These are phyloP conservation scores for Oscheius onirici DNA, from an alignment of 2,888 invertebrate species.

Conservation along the genomic window DNA sequence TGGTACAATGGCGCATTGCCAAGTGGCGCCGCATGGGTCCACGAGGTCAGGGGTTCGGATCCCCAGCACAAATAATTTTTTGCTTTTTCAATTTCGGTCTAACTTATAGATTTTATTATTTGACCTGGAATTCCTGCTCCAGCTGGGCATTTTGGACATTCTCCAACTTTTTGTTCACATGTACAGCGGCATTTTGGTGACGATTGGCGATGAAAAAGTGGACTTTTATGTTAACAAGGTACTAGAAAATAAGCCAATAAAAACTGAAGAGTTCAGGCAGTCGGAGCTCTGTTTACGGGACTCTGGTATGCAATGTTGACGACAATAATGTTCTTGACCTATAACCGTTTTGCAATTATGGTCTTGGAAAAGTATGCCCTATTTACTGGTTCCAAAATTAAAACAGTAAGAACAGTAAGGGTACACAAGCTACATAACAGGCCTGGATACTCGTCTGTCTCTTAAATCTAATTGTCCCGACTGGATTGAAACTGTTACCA, in stretches of 20 bases:
- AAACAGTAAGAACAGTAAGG: neutral
- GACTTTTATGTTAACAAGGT: neutral
- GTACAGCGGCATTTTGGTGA: neutral
- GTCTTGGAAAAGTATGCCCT: neutral
- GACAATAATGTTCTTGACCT: neutral
- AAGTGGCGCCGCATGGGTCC: no score
- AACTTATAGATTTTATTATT: constrained; percentile 6
- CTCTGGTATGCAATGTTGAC: constrained; percentile 15
- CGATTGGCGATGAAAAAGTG: neutral
- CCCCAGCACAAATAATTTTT: neutral
- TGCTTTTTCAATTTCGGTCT: neutral
- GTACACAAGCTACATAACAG: neutral
- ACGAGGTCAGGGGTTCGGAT: no score
- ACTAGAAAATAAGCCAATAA: no score
- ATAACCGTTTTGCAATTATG: neutral
- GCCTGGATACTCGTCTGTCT: neutral
- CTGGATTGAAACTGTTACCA: constrained; percentile 2
- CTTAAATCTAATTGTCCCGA: neutral
- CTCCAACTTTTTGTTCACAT: constrained; percentile 3
- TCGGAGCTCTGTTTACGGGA: constrained; percentile 6
- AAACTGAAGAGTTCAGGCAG: neutral
- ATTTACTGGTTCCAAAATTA: neutral
- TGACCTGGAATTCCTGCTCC: constrained; percentile 12
- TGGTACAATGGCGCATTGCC: no score
- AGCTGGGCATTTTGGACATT: constrained; percentile 1